phyloP scores from a whole-genome alignment of 2,113 vertebrate genomes.

The Gymnocephalus cernua region DNA sequence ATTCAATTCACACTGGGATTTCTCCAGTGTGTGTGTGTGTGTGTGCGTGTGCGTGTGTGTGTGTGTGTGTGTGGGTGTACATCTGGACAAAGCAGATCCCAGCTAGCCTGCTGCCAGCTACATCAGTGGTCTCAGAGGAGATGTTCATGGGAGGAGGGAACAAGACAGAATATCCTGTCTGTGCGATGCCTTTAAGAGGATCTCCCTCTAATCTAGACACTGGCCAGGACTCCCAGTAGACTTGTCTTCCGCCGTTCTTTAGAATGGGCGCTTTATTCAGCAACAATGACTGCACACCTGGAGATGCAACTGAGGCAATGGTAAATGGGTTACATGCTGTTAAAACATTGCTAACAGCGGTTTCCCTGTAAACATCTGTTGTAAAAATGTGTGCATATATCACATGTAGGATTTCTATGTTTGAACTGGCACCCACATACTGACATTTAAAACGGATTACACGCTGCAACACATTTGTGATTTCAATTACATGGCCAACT shows the following conservation, averaged over 20 bases:
- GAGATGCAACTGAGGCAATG: slow-evolving; percentile 48
- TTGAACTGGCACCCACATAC: slow-evolving; percentile 18
- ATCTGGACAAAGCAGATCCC: slow-evolving; percentile 62
- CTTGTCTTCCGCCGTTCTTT: slow-evolving; percentile 12
- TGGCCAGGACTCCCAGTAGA: slow-evolving; percentile 55
- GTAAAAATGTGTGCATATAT: slow-evolving; percentile 21
- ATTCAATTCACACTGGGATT: slow-evolving; percentile 51
- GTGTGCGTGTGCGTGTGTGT: slow-evolving; percentile 11
- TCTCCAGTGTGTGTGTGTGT: slow-evolving; percentile 10
- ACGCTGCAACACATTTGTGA: slow-evolving; percentile 17
- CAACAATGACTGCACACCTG: slow-evolving; percentile 46
- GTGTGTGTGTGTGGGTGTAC: not conserved
- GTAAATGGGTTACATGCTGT: slow-evolving; percentile 51
- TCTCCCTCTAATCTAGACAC: slow-evolving; percentile 73
- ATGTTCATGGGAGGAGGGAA: slow-evolving; percentile 69
- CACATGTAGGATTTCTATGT: not conserved
- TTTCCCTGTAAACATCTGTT: slow-evolving; percentile 36
- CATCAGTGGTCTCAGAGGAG: slow-evolving; percentile 74
- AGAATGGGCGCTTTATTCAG: slow-evolving; percentile 9
- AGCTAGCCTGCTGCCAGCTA: slow-evolving; percentile 62
- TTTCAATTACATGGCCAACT: slow-evolving; percentile 37
- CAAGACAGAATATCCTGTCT: slow-evolving; percentile 62
- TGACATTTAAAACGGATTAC: slow-evolving; percentile 54
- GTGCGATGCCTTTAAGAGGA: slow-evolving; percentile 70
- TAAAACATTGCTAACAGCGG: slow-evolving; percentile 14